Evolutionary conservation across 1,140 invertebrate species (phyloP).

Genomic region (Trachelipus rathkii): DNA sequence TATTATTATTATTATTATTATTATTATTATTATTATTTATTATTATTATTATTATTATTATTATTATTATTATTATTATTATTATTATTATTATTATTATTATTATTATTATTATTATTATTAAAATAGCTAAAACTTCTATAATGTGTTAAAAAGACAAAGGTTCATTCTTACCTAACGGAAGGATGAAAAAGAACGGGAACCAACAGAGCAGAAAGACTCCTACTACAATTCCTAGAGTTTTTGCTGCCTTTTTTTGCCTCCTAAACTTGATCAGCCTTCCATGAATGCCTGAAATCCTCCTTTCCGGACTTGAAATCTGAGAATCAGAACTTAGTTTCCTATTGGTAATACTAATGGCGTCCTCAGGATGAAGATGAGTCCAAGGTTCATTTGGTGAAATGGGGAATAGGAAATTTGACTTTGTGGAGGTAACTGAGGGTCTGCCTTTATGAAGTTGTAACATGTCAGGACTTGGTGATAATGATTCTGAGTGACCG

Average conservation of each 20-base stretch:
- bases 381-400: neutral
- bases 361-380: neutral
- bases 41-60: too few species aligned
- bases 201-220: conserved; percentile 84
- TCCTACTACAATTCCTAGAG: conserved; percentile 65
- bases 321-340: conserved; percentile 39
- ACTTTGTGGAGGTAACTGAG: neutral
- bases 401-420: neutral
- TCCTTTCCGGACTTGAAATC: conserved; percentile 45
- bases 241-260: conserved; percentile 94
- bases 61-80: too few species aligned
- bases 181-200: conserved; percentile 88
- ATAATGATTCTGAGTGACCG: neutral
- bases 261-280: conserved; percentile 78
- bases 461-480: neutral
- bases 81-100: conserved; percentile 18
- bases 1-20: too few species aligned
- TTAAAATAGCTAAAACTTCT: too few species aligned
- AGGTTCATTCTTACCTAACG: conserved; percentile 54
- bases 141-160: too few species aligned
- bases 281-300: conserved; percentile 45
- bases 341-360: neutral
- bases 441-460: neutral
- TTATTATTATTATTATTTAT: too few species aligned
- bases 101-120: conserved; percentile 26